Evolutionary conservation across 2,113 vertebrate species (phyloP), one percentile per base, ranked within the genome.

Genomic region (Meriones unguiculatus): DNA sequence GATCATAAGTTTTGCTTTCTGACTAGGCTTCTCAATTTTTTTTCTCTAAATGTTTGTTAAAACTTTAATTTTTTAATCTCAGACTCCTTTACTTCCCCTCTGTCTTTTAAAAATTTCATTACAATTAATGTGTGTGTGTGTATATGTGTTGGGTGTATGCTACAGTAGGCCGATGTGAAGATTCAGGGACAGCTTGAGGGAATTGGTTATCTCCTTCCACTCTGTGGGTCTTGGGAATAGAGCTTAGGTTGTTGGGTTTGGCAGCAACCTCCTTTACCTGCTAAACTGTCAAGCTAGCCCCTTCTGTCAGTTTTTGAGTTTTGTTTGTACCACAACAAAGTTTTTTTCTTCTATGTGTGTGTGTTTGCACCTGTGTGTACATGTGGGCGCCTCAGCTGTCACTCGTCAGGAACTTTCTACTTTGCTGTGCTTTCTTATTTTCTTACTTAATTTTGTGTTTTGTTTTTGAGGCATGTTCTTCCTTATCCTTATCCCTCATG

Each of bases 31-130:
- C 78, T 35, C 75, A 78, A 30, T 64, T 84, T 18, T 77, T 59
- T 95, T 95, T 87, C 64, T 46, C 18, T 89, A 95, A 41, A 78
- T 86, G 62, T 35, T 95, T 93, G 25, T 2, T 80, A 57, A 93
- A 64, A 64, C 41, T 88, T 96, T 87, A 72, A 90, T 90, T 95
- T 65, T 93, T 94, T 93, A 87, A 95, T 5, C 41, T 89, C 14
- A 87, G 65, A 72, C 9, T 95, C 28, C 24, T 96, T 78, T 81
- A 46, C 17, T 82, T 87, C 87, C 50, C 20, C 28, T 52, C 22
- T 38, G 17, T 62, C 38, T 24, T 50, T 73, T 62, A 38, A 54
- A 54, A 73, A 22, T 73, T 73, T 9, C n/a, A 73, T 73, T 18
- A 22, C 38, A 38, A 73, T 22, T 73, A 73, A 17, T 78, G 76